Conservation (phyloP, 2,113 vertebrate species). For the Lota lota region DNA sequence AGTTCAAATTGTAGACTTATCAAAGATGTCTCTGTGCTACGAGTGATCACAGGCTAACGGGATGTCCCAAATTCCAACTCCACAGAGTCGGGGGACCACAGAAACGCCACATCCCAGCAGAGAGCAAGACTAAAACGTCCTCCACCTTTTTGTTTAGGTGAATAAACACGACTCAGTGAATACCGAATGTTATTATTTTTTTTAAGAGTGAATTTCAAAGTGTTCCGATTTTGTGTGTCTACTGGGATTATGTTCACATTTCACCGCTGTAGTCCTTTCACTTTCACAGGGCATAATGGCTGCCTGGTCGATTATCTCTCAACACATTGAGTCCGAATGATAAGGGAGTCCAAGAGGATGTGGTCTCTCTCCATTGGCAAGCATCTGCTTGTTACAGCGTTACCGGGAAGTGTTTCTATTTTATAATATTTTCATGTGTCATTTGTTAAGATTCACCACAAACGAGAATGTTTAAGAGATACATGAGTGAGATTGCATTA, state of each 20-base stretch:
- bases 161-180: conserved; percentile 24
- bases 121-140: neutral
- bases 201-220: conserved; percentile 3
- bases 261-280: no score
- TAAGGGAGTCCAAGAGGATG: no score
- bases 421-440: conserved; percentile 35
- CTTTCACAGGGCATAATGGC: no score
- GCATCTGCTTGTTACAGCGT: no score
- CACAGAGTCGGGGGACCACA: conserved; percentile 48
- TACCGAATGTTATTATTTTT: no score
- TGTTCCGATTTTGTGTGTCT: conserved; percentile 9
- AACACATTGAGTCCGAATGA: no score
- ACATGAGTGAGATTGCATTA: conserved; percentile 26
- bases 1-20: no score
- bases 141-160: neutral
- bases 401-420: no score
- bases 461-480: conserved; percentile 58
- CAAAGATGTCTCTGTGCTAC: no score
- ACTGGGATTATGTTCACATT: conserved; percentile 16
- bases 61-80: conserved; percentile 5
- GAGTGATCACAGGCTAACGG: neutral
- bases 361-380: no score
- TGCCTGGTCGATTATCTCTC: no score
- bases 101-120: conserved; percentile 47
- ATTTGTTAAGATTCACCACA: conserved; percentile 38